A percentile compares a stretch with the other conserved stretches of the same genome.
Evolutionary conservation across 2,797 vertebrate genomes (phyloP).

Genomic region (Selene dorsalis): DNA sequence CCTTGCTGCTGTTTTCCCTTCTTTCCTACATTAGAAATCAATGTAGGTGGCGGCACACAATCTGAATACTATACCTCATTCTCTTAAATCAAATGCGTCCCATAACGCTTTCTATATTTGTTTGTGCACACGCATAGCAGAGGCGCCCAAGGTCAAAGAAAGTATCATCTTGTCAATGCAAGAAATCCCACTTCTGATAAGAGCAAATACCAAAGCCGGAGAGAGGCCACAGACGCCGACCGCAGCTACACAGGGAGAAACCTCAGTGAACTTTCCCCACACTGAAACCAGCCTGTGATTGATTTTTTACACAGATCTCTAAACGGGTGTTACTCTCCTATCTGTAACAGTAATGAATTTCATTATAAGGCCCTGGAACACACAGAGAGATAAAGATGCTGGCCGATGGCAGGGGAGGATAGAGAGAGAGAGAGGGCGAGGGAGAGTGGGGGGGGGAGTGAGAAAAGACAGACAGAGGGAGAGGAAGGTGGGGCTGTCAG

Average conservation of each 20-base stretch:
- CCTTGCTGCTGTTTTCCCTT: constrained; percentile 25
- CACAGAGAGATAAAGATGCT: constrained; percentile 59
- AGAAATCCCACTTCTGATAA: constrained; percentile 62
- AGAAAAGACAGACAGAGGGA: constrained; percentile 42
- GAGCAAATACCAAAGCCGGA: constrained; percentile 50
- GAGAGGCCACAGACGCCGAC: constrained; percentile 43
- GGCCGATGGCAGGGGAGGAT: constrained; percentile 23
- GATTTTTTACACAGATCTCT: constrained; percentile 79
- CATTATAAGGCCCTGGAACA: constrained; percentile 73
- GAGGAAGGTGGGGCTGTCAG: constrained; percentile 63
- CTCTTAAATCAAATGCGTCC: constrained; percentile 52
- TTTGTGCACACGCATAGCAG: constrained; percentile 42
- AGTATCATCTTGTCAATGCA: constrained; percentile 53
- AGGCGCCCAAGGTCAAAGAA: constrained; percentile 60
- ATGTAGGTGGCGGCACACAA: constrained; percentile 48
- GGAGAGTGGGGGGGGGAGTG: constrained; percentile 17
- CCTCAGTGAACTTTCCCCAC: constrained; percentile 68
- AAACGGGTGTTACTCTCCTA: constrained; percentile 76
- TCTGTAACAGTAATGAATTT: constrained; percentile 81
- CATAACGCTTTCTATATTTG: constrained; percentile 33
- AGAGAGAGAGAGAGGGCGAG: constrained; percentile 36
- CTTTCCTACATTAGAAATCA: constrained; percentile 54
- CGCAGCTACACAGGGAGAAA: constrained; percentile 41
- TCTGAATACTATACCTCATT: constrained; percentile 31
- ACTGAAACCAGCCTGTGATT: constrained; percentile 70